Conservation (phyloP, 2,113 vertebrate genomes). For the Cisticola juncidis region DNA sequence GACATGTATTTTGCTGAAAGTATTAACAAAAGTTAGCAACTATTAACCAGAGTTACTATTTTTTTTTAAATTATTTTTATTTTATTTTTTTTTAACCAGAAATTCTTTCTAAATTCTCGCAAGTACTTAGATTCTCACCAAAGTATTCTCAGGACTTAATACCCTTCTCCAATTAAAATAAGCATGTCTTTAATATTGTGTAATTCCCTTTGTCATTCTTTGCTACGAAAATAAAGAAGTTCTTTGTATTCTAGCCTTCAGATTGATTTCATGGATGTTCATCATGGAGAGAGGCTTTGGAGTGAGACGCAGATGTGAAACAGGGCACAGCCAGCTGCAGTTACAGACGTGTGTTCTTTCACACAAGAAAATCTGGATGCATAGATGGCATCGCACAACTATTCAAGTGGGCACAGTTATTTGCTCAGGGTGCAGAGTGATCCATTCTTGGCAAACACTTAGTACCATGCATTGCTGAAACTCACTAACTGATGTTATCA, state of each 20-base stretch:
- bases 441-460: conserved; percentile 26
- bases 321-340: conserved; percentile 48
- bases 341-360: conserved; percentile 65
- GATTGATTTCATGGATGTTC: conserved; percentile 56
- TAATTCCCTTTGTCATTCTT: conserved; percentile 27
- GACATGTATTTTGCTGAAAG: not conserved
- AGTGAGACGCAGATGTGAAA: conserved; percentile 44
- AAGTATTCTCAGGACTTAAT: conserved; percentile 3
- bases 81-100: not conserved
- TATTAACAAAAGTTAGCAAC: not conserved
- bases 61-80: too few relatives aligned
- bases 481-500: conserved; percentile 35
- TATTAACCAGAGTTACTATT: not conserved
- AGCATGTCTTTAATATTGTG: conserved; percentile 11
- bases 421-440: conserved; percentile 43
- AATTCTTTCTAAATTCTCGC: not conserved
- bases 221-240: conserved; percentile 34
- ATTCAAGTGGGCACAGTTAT: conserved; percentile 8
- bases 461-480: conserved; percentile 40
- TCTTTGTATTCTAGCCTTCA: conserved; percentile 42
- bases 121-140: not conserved
- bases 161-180: conserved; percentile 18
- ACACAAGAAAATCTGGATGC: conserved; percentile 55
- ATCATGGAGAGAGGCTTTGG: conserved; percentile 11
- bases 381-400: conserved; percentile 33